phyloP scores from a whole-genome alignment of 2,113 vertebrate species.

The human region GRCh38 chr5:121743001-121743500 shows the following conservation, averaged over 20 bases:
- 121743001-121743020: too few species aligned
- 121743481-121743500: neutral
- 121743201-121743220: neutral
- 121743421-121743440: neutral
- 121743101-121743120: too few species aligned
- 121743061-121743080: too few species aligned
- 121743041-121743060: too few species aligned
- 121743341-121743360: conserved; percentile 18
- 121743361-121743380: conserved; percentile 10
- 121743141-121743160: too few species aligned
- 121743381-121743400: neutral
- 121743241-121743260: neutral
- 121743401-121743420: neutral
- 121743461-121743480: conserved; percentile 12
- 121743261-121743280: neutral
- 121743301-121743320: neutral
- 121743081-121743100: too few species aligned
- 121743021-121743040: too few species aligned
- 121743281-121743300: neutral
- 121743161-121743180: too few species aligned
- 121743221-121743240: neutral
- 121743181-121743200: neutral
- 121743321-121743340: neutral
- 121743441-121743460: conserved; percentile 2
- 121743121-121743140: too few species aligned